Evolutionary conservation across 2,113 vertebrate species (phyloP).

Genomic region (Aepyceros melampus): DNA sequence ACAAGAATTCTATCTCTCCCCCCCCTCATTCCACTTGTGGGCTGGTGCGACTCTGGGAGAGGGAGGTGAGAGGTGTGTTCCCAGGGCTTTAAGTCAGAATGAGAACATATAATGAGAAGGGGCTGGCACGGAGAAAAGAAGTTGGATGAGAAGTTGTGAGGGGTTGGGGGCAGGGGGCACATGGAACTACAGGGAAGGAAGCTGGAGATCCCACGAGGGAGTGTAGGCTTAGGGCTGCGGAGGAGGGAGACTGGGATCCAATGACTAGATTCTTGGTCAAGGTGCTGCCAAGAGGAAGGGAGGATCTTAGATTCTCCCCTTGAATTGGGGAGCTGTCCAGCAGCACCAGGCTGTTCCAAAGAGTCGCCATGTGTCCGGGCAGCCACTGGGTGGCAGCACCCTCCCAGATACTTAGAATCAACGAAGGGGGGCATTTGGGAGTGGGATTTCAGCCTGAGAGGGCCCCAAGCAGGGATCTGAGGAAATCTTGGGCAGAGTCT

Average conservation of each 20-base stretch:
- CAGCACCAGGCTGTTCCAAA: neutral
- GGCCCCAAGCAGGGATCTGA: neutral
- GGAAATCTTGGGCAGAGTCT: neutral
- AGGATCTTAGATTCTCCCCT: neutral
- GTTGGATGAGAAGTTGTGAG: slow-evolving; percentile 16
- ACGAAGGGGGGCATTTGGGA: neutral
- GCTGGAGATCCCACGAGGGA: neutral
- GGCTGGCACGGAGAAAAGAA: neutral
- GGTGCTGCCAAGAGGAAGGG: neutral
- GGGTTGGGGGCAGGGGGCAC: neutral
- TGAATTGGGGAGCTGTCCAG: slow-evolving; percentile 61
- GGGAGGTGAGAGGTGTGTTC: neutral
- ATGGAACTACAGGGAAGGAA: neutral
- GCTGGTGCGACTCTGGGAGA: neutral
- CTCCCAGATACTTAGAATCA: slow-evolving; percentile 21
- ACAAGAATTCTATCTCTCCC: slow-evolving; percentile 24
- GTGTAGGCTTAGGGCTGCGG: neutral
- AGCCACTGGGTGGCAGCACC: slow-evolving; percentile 72
- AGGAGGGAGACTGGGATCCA: neutral
- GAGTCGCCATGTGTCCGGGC: neutral
- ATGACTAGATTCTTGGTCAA: neutral
- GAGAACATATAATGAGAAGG: neutral
- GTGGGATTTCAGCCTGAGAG: neutral
- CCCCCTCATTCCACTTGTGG: slow-evolving; percentile 38
- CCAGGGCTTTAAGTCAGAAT: neutral